Evolutionary conservation across 2,888 invertebrate species (phyloP).

Genomic region (Diaprepes abbreviatus): DNA sequence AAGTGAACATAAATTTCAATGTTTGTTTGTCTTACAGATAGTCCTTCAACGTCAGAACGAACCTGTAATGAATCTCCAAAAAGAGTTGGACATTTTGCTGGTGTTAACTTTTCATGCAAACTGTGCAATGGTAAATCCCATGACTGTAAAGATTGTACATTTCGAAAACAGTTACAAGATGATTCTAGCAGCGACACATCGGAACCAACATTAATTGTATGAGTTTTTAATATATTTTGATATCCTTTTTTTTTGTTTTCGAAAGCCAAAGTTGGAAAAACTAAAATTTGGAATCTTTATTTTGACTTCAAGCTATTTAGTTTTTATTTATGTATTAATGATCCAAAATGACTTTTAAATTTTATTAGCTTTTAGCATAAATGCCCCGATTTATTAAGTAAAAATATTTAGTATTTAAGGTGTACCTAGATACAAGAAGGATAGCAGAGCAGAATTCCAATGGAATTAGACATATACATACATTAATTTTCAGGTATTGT

Average conservation of each 20-base stretch:
- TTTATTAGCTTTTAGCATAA: no score
- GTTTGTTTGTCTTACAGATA: constrained; percentile 11
- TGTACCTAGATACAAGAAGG: no score
- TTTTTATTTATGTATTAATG: no score
- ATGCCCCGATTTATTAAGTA: no score
- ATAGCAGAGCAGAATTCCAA: no score
- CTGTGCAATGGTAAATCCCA: not conserved
- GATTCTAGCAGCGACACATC: constrained; percentile 12
- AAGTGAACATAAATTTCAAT: no score
- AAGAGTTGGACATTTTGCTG: not conserved
- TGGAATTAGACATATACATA: no score
- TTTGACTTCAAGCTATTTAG: no score
- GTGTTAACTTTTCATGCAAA: not conserved
- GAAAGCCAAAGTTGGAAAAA: not conserved
- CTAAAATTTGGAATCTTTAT: not conserved
- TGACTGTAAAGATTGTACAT: constrained; percentile 9
- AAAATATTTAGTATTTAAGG: no score
- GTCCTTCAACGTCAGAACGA: constrained; percentile 12
- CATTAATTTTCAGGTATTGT: no score
- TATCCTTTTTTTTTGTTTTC: not conserved
- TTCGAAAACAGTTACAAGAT: constrained; percentile 7
- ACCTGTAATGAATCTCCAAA: not conserved
- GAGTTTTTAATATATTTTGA: not conserved
- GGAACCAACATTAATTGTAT: not conserved
- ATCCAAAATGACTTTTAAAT: no score